These are phyloP conservation scores for Acropora tenuis DNA, from an alignment of 64 coral and sea anemone genomes.

Conservation along the genomic window DNA sequence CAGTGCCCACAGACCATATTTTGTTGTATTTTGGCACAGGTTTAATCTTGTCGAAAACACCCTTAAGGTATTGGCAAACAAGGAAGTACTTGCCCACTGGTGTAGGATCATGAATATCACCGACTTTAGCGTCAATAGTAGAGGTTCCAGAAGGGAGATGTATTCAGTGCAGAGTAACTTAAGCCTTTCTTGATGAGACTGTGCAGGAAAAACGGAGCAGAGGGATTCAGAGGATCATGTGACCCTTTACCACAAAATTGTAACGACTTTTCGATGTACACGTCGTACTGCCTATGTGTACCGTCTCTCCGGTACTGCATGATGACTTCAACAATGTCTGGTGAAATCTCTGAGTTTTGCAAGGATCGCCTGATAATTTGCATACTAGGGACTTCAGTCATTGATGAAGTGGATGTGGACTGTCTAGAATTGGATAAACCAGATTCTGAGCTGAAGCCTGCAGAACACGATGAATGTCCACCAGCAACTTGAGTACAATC, in stretches of 20 bases:
- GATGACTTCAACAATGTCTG: slow-evolving; percentile 12
- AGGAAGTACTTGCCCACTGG: too few relatives aligned
- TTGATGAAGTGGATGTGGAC: slow-evolving; percentile 17
- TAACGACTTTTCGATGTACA: slow-evolving; percentile 38
- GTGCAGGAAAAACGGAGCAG: too few relatives aligned
- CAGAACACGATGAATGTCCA: background rate
- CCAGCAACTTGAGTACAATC: slow-evolving; percentile 9
- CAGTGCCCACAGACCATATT: too few relatives aligned
- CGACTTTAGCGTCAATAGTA: too few relatives aligned
- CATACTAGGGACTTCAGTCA: slow-evolving; percentile 23
- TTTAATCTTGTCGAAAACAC: too few relatives aligned
- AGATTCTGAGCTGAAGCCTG: slow-evolving; percentile 23
- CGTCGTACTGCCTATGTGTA: background rate
- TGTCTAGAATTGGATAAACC: slow-evolving; percentile 16
- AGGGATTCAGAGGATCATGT: too few relatives aligned
- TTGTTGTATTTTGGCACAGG: too few relatives aligned
- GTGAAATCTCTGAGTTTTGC: background rate
- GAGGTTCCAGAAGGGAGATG: too few relatives aligned
- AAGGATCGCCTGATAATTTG: slow-evolving; percentile 64
- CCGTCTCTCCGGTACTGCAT: slow-evolving; percentile 40
- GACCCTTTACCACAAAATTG: slow-evolving; percentile 48
- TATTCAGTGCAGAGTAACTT: too few relatives aligned
- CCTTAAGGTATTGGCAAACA: too few relatives aligned
- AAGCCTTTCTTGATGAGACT: too few relatives aligned
- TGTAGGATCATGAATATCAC: too few relatives aligned